A percentile compares a stretch with the other conserved stretches of the same genome.
Conservation (phyloP, 2,113 vertebrate species). For the Poeciliopsis retropinna region DNA sequence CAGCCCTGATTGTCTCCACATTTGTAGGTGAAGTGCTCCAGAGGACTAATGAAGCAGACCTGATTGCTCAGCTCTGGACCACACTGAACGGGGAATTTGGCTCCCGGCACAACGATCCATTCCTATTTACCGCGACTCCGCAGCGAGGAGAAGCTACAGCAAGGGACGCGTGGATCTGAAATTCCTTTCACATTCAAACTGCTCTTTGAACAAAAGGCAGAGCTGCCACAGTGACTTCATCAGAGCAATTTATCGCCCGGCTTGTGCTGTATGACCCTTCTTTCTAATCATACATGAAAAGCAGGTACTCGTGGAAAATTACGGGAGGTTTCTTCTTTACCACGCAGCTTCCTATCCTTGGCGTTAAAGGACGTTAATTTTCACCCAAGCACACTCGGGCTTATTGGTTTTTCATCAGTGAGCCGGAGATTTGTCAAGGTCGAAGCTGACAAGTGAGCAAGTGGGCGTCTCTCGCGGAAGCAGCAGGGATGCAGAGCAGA, state of each 20-base stretch:
- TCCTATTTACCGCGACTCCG: constrained; percentile 57
- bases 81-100: constrained; percentile 22
- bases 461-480: constrained; percentile 32
- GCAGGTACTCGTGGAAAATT: constrained; percentile 35
- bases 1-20: constrained; percentile 47
- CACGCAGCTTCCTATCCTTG: constrained; percentile 1
- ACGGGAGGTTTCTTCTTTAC: constrained; percentile 22
- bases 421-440: constrained; percentile 54
- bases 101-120: constrained; percentile 64
- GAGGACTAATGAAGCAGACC: constrained; percentile 55
- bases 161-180: constrained; percentile 71
- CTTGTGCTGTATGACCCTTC: constrained; percentile 32
- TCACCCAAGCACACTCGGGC: background rate
- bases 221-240: constrained; percentile 58
- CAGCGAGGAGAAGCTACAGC: constrained; percentile 43
- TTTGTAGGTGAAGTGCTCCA: constrained; percentile 43
- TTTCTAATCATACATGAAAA: constrained; percentile 58
- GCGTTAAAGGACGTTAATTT: constrained; percentile 33
- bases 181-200: constrained; percentile 72
- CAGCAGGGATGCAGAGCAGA: constrained; percentile 21
- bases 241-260: constrained; percentile 53
- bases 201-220: constrained; percentile 73
- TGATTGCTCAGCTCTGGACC: constrained; percentile 32
- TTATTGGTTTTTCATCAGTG: constrained; percentile 25
- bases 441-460: constrained; percentile 40